A percentile compares a stretch with the other conserved stretches of the same genome.
Conservation (phyloP, 2,888 invertebrate species). For the Chrysotoxum bicinctum region DNA sequence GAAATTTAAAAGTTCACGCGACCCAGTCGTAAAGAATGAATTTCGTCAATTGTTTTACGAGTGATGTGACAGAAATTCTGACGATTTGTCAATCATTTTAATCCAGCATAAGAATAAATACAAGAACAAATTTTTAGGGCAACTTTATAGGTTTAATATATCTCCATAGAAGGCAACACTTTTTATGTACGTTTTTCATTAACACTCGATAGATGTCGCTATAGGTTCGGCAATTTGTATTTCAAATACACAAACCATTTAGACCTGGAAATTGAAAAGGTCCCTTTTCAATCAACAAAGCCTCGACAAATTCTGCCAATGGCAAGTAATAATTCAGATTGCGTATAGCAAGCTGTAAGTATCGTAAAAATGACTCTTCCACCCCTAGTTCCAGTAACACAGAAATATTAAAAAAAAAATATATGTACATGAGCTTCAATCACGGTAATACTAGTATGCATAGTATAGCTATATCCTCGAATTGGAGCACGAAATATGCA, state of each 20-base stretch:
- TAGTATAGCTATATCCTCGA: neutral
- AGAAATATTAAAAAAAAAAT: neutral
- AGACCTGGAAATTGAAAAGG: neutral
- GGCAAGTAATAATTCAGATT: neutral
- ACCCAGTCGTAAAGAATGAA: too few relatives aligned
- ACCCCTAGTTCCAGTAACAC: neutral
- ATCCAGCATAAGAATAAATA: too few relatives aligned
- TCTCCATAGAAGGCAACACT: neutral
- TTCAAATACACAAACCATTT: neutral
- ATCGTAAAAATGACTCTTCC: neutral
- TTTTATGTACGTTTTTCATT: neutral
- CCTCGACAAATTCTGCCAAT: neutral
- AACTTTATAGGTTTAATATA: neutral
- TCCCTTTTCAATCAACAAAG: neutral
- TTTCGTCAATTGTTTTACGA: too few relatives aligned
- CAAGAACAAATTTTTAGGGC: too few relatives aligned
- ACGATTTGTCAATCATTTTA: too few relatives aligned
- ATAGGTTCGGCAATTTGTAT: neutral
- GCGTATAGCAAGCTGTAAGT: neutral
- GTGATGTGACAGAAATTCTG: too few relatives aligned
- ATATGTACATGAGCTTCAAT: neutral
- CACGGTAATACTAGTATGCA: neutral
- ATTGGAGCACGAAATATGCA: conserved; percentile 18
- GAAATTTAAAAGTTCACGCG: too few relatives aligned
- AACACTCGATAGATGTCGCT: neutral